Base-by-base conservation (phyloP, 2,113 vertebrate species). In the Corythornis madagascariensis region DNA sequence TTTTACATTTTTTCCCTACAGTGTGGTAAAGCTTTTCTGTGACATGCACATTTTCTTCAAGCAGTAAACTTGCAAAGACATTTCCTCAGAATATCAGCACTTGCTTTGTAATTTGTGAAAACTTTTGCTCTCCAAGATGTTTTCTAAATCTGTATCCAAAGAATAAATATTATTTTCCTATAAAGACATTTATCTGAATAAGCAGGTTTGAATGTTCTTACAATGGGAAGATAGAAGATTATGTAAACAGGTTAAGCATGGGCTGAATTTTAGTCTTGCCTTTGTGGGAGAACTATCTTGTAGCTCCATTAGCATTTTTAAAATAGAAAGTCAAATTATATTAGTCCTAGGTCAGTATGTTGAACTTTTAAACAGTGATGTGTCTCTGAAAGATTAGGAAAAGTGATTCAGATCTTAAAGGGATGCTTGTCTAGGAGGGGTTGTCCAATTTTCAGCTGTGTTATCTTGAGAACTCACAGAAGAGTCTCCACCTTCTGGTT, bases 351-450 rank as follows among this genome's bases (percentile, higher is more conserved):
- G 29, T 74, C 28, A 43, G 29, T 20, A 16, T 38, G 40, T 69
- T 75, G 22, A 45, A 43, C 56, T 65, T 69, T 17, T 57, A 35
- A 65, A 48, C 17, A 56, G 17, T 19, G n/a, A 33, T 47, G 4
- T 61, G 35, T 64, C 38, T 70, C 17, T 71, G 43, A 50, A 60
- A 66, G 53, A 42, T 43, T 6, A 43, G 31, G 50, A 40, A 67
- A 78, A 60, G 26, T 61, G 65, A 31, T 55, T 35, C 56, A n/a
- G 14, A 43, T 89, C 43, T 52, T 83, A 33, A 50, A 72, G 38
- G 43, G 29, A 42, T 63, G 9, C 0, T 0, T 63, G 57, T 50
- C 53, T 50, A 0, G 22, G 59, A 11, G 67, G 48, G 43, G 10
- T 61, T 66, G 10, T 70, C n/a, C 70, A 29, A 29, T 50, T 77